Percentiles rank a stretch among this genome's conserved stretches.
Conservation (phyloP, 2,888 invertebrate species). For the Chaetogeoica ovagalla region DNA sequence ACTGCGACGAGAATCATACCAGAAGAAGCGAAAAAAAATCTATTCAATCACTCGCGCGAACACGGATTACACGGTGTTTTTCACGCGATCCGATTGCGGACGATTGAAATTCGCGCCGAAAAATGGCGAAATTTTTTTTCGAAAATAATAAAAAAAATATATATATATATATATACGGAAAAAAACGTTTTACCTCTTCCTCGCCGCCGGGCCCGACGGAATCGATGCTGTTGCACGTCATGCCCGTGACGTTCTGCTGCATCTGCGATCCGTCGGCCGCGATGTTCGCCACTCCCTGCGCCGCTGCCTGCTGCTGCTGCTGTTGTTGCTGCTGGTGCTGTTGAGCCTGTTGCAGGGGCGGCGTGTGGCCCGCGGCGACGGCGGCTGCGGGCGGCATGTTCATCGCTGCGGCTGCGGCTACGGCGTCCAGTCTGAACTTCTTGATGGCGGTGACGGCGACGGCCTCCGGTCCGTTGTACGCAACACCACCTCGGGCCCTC, state of each 20-base stretch:
- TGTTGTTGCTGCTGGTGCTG: conserved; percentile 26
- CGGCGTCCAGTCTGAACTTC: conserved; percentile 52
- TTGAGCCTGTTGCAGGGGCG: conserved; percentile 35
- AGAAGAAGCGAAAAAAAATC: too few species aligned
- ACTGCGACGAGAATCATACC: too few species aligned
- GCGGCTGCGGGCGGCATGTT: conserved; percentile 43
- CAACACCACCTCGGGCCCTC: conserved; percentile 52
- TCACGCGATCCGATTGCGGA: too few species aligned
- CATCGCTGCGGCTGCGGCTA: conserved; percentile 48
- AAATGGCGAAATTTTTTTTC: too few species aligned
- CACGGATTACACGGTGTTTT: too few species aligned
- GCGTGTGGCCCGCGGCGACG: conserved; percentile 49
- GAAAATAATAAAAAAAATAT: too few species aligned
- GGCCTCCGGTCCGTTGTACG: conserved; percentile 52
- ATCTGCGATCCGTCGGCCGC: conserved; percentile 62
- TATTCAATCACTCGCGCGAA: too few species aligned
- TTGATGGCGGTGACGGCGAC: conserved; percentile 48
- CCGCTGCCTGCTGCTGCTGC: neutral
- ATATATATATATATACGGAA: too few species aligned
- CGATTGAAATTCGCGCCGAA: too few species aligned
- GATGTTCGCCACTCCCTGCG: conserved; percentile 60
- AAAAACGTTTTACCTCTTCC: conserved; percentile 88
- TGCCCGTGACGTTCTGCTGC: conserved; percentile 34
- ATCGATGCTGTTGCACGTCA: conserved; percentile 92
- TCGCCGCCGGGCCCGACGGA: conserved; percentile 94